phyloP scores from a whole-genome alignment of 2,888 invertebrate species.

The Caenorhabditis wallacei region DNA sequence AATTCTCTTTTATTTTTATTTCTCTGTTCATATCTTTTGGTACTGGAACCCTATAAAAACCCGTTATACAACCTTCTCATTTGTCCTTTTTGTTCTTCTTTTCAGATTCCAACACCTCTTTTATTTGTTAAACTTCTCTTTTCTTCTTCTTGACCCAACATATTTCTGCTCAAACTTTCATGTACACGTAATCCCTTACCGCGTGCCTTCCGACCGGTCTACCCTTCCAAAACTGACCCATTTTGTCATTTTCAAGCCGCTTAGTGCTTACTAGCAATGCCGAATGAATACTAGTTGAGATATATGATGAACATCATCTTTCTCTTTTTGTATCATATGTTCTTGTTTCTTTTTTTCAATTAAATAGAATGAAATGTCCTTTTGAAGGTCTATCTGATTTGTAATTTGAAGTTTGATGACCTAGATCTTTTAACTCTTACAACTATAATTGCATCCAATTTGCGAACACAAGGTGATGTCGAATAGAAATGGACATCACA shows the following conservation, averaged over 20 bases:
- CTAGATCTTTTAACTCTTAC: conserved; percentile 48
- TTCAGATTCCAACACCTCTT: conserved; percentile 11
- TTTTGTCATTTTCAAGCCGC: conserved; percentile 56
- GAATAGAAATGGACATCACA: conserved; percentile 22
- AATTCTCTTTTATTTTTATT: conserved; percentile 4
- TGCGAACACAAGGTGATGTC: conserved; percentile 27
- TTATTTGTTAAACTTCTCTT: conserved; percentile 24
- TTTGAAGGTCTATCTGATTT: conserved; percentile 42
- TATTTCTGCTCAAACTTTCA: conserved; percentile 48
- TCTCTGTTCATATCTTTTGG: conserved; percentile 12
- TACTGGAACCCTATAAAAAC: conserved; percentile 37
- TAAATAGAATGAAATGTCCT: conserved; percentile 25
- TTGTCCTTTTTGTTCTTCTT: conserved; percentile 26
- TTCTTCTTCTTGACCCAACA: conserved; percentile 30
- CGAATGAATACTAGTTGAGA: conserved; percentile 30
- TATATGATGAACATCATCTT: conserved; percentile 23
- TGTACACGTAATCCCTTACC: conserved; percentile 25
- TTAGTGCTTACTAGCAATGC: conserved; percentile 17
- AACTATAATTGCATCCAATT: conserved; percentile 60
- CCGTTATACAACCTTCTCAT: conserved; percentile 25
- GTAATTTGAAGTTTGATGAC: conserved; percentile 44
- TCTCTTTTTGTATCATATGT: background rate
- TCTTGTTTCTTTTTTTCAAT: conserved; percentile 26
- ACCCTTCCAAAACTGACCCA: conserved; percentile 36
- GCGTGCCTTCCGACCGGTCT: conserved; percentile 33